These are phyloP conservation scores for Cephus runcator DNA, from an alignment of 2,888 invertebrate species.

Conservation along the genomic window DNA sequence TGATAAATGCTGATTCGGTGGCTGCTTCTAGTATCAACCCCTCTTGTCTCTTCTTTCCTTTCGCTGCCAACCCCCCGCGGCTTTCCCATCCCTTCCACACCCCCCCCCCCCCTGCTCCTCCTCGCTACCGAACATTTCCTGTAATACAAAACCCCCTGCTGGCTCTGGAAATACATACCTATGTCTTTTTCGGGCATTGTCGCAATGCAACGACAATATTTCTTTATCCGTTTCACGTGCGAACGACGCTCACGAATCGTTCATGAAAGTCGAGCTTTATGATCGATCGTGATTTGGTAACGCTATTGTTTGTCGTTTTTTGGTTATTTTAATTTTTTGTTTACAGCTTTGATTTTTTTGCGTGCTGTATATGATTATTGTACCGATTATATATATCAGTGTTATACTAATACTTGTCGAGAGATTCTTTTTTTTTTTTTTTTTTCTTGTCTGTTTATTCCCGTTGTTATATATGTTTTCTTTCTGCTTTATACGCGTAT, in stretches of 20 bases:
- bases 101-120: neutral
- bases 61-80: conserved; percentile 29
- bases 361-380: neutral
- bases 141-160: neutral
- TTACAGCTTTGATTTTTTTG: neutral
- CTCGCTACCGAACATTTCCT: neutral
- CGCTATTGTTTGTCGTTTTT: neutral
- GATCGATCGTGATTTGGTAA: neutral
- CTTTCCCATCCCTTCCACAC: conserved; percentile 8
- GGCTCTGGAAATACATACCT: neutral
- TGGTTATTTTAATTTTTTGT: neutral
- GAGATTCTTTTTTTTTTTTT: neutral
- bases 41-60: conserved; percentile 12
- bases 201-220: neutral
- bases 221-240: neutral
- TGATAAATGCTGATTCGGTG: conserved; percentile 59
- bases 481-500: neutral
- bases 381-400: neutral
- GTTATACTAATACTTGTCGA: neutral
- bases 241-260: neutral
- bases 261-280: neutral
- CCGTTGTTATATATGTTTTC: too few relatives aligned
- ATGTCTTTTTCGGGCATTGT: neutral
- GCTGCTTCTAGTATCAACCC: conserved; percentile 11
- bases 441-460: too few relatives aligned